A percentile compares a stretch with the other conserved stretches of the same genome.
Evolutionary conservation across 2,113 vertebrate species (phyloP).

Genomic region (Heteronetta atricapilla): DNA sequence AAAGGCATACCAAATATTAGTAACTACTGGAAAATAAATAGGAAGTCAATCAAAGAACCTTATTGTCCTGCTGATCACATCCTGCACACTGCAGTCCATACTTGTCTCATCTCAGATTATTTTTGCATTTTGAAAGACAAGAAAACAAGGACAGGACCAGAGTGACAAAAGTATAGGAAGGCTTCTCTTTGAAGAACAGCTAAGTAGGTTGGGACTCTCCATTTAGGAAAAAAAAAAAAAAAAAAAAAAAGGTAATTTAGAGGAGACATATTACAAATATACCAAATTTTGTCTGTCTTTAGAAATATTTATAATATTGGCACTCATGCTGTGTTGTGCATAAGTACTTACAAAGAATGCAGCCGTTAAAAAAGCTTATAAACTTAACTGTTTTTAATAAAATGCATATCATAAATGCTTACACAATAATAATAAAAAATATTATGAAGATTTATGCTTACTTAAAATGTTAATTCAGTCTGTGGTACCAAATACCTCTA

Average conservation of each 20-base stretch:
- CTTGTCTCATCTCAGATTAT: background rate
- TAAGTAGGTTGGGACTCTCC: background rate
- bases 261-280: background rate
- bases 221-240: background rate
- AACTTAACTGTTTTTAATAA: background rate
- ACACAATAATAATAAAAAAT: background rate
- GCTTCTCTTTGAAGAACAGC: background rate
- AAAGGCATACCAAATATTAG: background rate
- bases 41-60: background rate
- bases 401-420: background rate
- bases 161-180: background rate
- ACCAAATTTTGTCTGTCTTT: background rate
- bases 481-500: background rate
- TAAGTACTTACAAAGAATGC: conserved; percentile 37
- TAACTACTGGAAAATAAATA: background rate
- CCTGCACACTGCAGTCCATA: background rate
- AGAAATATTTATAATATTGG: conserved; percentile 32
- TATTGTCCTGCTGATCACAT: background rate
- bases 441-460: background rate
- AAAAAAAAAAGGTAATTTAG: background rate
- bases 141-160: background rate
- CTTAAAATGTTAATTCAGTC: background rate
- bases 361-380: background rate
- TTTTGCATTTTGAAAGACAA: background rate
- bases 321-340: background rate